Percentiles rank a stretch among this genome's conserved stretches.
Conservation (phyloP, 1,140 invertebrate species). For the Drosophila kikkawai region DNA sequence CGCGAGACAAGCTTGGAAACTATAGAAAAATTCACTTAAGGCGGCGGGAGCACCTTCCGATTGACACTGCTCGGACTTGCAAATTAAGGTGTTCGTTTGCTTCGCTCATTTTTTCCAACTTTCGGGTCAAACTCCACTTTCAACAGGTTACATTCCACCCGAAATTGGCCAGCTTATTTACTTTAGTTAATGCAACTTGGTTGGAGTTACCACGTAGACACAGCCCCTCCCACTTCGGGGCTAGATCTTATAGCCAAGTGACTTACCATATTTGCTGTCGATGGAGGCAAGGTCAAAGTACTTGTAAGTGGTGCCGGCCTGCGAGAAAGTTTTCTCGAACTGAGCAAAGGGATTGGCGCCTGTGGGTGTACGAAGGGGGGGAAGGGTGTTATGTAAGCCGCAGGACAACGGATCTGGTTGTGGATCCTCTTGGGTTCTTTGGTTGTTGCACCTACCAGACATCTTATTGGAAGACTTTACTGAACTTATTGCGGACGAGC, state of each 20-base stretch:
- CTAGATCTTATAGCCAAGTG: conserved; percentile 75
- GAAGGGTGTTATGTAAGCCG: conserved; percentile 44
- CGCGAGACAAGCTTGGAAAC: conserved; percentile 35
- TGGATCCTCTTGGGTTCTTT: background rate
- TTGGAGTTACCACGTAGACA: conserved; percentile 38
- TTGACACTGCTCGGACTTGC: conserved; percentile 69
- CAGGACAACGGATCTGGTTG: conserved; percentile 8
- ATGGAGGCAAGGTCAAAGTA: conserved; percentile 91
- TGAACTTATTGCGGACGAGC: conserved; percentile 59
- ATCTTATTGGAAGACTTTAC: conserved; percentile 50
- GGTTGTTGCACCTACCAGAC: conserved; percentile 53
- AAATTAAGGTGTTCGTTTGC: conserved; percentile 52
- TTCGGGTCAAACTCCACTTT: conserved; percentile 71
- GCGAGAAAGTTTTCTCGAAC: conserved; percentile 88
- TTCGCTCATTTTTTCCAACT: background rate
- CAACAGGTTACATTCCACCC: conserved; percentile 38
- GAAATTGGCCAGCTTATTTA: background rate
- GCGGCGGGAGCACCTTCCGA: conserved; percentile 40
- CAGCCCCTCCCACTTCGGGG: conserved; percentile 5
- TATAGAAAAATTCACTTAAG: conserved; percentile 11
- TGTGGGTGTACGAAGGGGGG: conserved; percentile 58
- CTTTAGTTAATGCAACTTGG: background rate
- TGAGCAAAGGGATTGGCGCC: conserved; percentile 90
- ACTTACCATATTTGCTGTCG: conserved; percentile 94
- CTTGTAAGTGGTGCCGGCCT: conserved; percentile 89